Evolutionary conservation across 1,140 invertebrate genomes (phyloP), one percentile per base, ranked within the genome.

Genomic region (Pseudomyrmex sp.): DNA sequence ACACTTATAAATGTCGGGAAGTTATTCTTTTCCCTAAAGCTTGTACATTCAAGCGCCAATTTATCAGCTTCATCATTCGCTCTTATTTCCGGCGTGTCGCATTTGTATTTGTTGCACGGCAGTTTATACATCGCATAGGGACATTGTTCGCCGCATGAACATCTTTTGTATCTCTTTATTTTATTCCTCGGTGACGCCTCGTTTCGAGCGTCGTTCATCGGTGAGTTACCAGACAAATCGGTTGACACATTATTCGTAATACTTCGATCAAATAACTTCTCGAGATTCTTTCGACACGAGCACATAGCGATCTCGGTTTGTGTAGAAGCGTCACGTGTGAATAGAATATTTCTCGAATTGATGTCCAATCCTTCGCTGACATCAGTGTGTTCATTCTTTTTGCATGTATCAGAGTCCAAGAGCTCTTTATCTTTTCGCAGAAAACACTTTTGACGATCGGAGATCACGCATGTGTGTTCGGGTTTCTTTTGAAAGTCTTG

Each of bases 281-380:
- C 9, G 2, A 54, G 2, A 10, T 20, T 2, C 2, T 54, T 4
- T 76, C 35, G 59, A 15, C 7, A 52, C 20, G 46, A 76, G 3
- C 46, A 54, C 18, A 5, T 20, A 76, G 3, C 2, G n/a, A 63
- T 63, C 4, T 63, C 59, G 35, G 46, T 26, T 75, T 75, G 73
- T 63, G 26, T 4, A 65, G 12, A 76, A 65, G 3, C 20, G 4
- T 76, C 10, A 7, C 15, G 18, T 52, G 15, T 35, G 18, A 63
- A 63, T 75, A 12, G 52, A 13, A 46, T 52, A 7, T 75, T 46
- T 26, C 20, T 15, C 5, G 15, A 63, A 52, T 75, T 50, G 35
- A 35, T 35, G 35, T 4, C 0, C 4, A 50, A 50, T 54, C 35
- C 20, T 50, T 52, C 15, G 7, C 5, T 35, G n/a, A 75, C 50